Base-by-base conservation (phyloP, 2,797 vertebrate species). In the Lateolabrax maculatus region DNA sequence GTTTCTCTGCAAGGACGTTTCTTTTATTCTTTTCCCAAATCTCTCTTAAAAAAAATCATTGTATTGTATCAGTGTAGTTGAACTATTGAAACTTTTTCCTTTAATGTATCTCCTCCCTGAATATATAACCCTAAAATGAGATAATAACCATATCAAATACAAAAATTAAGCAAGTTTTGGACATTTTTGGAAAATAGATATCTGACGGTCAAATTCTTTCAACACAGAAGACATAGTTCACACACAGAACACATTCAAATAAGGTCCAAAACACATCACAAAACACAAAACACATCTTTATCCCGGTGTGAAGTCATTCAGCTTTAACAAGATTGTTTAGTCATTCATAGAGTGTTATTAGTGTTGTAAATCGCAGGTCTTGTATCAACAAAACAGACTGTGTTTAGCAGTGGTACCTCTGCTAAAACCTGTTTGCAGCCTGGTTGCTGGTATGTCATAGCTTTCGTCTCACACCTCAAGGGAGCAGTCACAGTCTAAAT, bases 401-500 rank as follows among this genome's bases (percentile, higher is more conserved):
- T 55, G 52, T 66, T 65, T 60, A 64, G 25, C 9, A 10, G 5
- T 9, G 15, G 6, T 31, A 18, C 64, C n/a, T 60, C 55, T 16
- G 16, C 31, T 23, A 8, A 63, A 48, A 52, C 46, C 41, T 60
- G 75, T 49, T 61, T 18, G 25, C 49, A 21, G 65, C 43, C 48
- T 69, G 70, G 31, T 74, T 37, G 49, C 64, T 70, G 72, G 67
- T 68, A 73, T 83, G 84, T 81, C 52, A 70, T 27, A 74, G 41
- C 19, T 80, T 80, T 87, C 2, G 1, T 67, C 36, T 80, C 60
- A 71, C 60, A 73, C 74, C 39, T 66, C 43, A 71, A 75, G 77
- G 76, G 80, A 73, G 51, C 64, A 66, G 43, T 75, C 74, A 63
- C 69, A 69, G 55, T 60, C 80, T 80, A 53, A 90, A 85, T 79